Percentiles rank a stretch among this genome's conserved stretches.
phyloP scores from a whole-genome alignment of 2,797 vertebrate species.

The Danio jaintianensis region DNA sequence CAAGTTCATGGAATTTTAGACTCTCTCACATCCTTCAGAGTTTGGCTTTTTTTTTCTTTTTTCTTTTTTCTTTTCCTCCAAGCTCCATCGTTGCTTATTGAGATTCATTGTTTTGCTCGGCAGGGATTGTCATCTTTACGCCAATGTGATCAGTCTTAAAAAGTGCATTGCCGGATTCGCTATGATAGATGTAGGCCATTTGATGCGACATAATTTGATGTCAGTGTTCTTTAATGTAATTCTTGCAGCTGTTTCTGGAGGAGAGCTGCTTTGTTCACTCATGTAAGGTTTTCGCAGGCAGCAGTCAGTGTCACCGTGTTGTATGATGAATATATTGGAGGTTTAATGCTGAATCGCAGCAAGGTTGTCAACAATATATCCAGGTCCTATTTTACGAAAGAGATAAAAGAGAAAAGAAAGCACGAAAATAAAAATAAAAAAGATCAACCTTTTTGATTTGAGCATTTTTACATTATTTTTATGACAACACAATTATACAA shows the following conservation, averaged over 20 bases:
- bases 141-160: slow-evolving; percentile 21
- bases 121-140: slow-evolving; percentile 15
- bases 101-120: slow-evolving; percentile 23
- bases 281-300: background rate
- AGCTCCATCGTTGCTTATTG: slow-evolving; percentile 9
- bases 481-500: background rate
- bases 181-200: slow-evolving; percentile 31
- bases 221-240: slow-evolving; percentile 16
- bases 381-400: background rate
- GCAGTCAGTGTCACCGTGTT: background rate
- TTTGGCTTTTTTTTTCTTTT: background rate
- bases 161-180: background rate
- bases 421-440: no score
- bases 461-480: background rate
- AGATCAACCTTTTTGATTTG: slow-evolving; percentile 1
- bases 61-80: background rate
- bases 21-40: background rate
- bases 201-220: slow-evolving; percentile 22
- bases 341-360: background rate
- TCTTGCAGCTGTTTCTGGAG: slow-evolving; percentile 14
- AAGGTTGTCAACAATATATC: slow-evolving; percentile 5
- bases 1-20: slow-evolving; percentile 14
- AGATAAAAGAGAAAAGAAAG: no score
- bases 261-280: slow-evolving; percentile 1
- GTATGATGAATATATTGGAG: background rate